These are phyloP conservation scores for Neodiprion fabricii DNA, from an alignment of 1,140 invertebrate genomes.

Conservation along the genomic window DNA sequence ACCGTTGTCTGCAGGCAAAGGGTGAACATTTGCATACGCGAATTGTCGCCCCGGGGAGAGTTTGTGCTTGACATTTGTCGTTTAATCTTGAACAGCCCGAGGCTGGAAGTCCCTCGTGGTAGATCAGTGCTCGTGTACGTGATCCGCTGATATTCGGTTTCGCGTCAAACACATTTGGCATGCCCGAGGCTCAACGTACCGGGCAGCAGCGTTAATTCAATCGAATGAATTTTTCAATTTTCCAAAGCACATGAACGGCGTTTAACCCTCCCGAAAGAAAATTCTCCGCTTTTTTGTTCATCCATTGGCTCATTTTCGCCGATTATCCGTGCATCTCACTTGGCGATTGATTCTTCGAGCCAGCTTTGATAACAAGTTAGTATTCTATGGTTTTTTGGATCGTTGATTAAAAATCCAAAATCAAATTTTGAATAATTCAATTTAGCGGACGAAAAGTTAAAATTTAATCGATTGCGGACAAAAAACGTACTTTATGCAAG, in stretches of 20 bases:
- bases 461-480: no score
- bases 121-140: slow-evolving; percentile 8
- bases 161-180: slow-evolving; percentile 7
- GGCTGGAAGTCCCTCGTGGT: slow-evolving; percentile 20
- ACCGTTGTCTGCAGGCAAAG: not conserved
- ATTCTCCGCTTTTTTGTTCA: no score
- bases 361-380: no score
- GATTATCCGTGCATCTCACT: no score
- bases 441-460: no score
- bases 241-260: not conserved
- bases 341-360: no score
- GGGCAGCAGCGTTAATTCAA: not conserved
- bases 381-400: no score
- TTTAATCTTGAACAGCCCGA: slow-evolving; percentile 27
- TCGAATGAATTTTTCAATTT: not conserved
- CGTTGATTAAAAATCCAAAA: no score
- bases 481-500: no score
- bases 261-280: no score
- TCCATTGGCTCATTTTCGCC: no score
- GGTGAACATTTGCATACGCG: slow-evolving; percentile 4
- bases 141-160: not conserved
- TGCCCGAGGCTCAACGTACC: not conserved
- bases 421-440: no score
- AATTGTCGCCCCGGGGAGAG: slow-evolving; percentile 8
- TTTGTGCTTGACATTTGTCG: slow-evolving; percentile 33